Evolutionary conservation across 2,888 invertebrate species (phyloP).

Genomic region (Ditula angustiorana): DNA sequence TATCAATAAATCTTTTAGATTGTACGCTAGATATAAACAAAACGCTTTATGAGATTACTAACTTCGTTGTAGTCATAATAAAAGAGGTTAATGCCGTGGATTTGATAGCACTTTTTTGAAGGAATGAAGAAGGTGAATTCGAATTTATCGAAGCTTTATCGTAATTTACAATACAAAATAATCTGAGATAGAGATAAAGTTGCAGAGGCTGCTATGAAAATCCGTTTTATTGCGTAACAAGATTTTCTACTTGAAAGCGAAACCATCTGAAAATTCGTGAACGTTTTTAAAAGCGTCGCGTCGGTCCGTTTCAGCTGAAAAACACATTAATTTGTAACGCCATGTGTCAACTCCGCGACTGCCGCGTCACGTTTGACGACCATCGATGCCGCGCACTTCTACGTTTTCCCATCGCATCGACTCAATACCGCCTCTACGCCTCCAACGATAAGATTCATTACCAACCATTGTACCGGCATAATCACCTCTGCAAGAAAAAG

Average conservation of each 20-base stretch:
- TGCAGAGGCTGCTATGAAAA: not conserved
- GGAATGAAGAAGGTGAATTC: not conserved
- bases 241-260: slow-evolving; percentile 6
- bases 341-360: slow-evolving; percentile 44
- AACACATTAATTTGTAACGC: slow-evolving; percentile 43
- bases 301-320: slow-evolving; percentile 32
- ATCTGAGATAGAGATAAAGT: not conserved
- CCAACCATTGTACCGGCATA: slow-evolving; percentile 6
- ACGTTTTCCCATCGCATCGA: slow-evolving; percentile 42
- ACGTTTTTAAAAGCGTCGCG: slow-evolving; percentile 13
- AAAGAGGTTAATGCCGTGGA: slow-evolving; percentile 22
- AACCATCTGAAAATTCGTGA: slow-evolving; percentile 15
- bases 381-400: slow-evolving; percentile 32
- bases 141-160: slow-evolving; percentile 2
- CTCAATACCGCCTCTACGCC: slow-evolving; percentile 42
- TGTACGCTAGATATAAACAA: slow-evolving; percentile 24
- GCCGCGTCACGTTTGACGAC: slow-evolving; percentile 40
- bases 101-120: not conserved
- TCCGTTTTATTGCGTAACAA: slow-evolving; percentile 15
- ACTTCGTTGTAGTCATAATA: slow-evolving; percentile 24
- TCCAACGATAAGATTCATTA: slow-evolving; percentile 38
- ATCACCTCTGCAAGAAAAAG: slow-evolving; percentile 45
- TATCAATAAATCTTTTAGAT: slow-evolving; percentile 33
- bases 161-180: slow-evolving; percentile 20
- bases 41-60: slow-evolving; percentile 20